phyloP scores from a whole-genome alignment of 2,888 invertebrate genomes.

The Mycogona germanica region DNA sequence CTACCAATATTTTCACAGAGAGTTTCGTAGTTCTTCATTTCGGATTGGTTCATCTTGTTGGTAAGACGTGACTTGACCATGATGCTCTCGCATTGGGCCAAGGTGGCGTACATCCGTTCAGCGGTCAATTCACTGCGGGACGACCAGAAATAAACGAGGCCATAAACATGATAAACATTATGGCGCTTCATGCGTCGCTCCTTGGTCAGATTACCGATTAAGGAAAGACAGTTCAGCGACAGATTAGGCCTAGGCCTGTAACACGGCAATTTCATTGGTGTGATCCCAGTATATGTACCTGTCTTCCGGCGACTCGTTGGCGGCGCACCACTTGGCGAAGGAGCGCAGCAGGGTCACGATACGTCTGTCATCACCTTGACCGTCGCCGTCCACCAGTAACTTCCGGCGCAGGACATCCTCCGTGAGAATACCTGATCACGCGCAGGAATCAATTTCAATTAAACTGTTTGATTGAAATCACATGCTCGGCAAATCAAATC shows the following conservation, averaged over 20 bases:
- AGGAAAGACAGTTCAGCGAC: too few species aligned
- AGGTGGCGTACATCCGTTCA: conserved; percentile 65
- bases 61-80: conserved; percentile 68
- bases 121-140: conserved; percentile 50
- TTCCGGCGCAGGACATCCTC: conserved; percentile 89
- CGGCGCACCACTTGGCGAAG: conserved; percentile 35
- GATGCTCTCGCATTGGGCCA: conserved; percentile 79
- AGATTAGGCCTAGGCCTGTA: neutral
- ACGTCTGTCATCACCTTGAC: conserved; percentile 87
- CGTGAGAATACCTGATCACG: too few species aligned
- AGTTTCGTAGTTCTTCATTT: conserved; percentile 66
- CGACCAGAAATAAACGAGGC: conserved; percentile 12
- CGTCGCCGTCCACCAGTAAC: conserved; percentile 90
- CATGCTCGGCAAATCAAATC: too few species aligned
- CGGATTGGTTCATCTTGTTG: conserved; percentile 68
- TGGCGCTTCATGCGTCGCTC: too few species aligned
- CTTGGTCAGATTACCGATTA: too few species aligned
- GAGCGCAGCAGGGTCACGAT: conserved; percentile 73
- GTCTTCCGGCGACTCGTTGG: conserved; percentile 28
- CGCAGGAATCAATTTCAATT: too few species aligned
- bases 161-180: too few species aligned
- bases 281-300: conserved; percentile 24
- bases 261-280: neutral
- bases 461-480: too few species aligned
- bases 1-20: conserved; percentile 54